These are phyloP conservation scores for Protonibea diacanthus DNA, from an alignment of 2,797 vertebrate genomes.

Conservation along the genomic window DNA sequence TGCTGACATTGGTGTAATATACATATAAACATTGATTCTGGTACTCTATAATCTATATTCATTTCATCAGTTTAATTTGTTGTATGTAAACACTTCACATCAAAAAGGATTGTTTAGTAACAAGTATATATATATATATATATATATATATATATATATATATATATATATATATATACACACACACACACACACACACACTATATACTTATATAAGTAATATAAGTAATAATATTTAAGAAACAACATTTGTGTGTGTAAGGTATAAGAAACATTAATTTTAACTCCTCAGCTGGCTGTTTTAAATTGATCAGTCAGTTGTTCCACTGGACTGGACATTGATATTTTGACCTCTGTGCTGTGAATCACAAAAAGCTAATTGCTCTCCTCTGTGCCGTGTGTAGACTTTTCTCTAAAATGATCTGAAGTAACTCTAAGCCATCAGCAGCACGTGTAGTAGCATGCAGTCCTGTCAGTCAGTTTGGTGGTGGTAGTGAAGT, in stretches of 20 bases:
- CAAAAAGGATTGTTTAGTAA: no score
- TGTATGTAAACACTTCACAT: not conserved
- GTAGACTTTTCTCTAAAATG: not conserved
- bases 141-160: no score
- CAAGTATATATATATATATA: no score
- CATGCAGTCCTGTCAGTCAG: not conserved
- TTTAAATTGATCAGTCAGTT: not conserved
- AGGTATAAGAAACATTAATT: not conserved
- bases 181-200: no score
- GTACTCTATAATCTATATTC: no score
- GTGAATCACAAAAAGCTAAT: slow-evolving; percentile 8
- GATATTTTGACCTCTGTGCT: slow-evolving; percentile 12
- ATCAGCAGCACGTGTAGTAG: not conserved
- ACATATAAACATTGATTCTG: not conserved
- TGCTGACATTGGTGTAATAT: not conserved
- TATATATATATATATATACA: no score
- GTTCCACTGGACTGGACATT: not conserved
- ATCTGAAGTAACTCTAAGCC: not conserved
- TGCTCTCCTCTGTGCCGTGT: not conserved
- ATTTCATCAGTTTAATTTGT: not conserved
- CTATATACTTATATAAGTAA: no score
- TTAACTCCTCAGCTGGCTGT: not conserved
- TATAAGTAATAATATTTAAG: no score
- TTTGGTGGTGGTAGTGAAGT: not conserved
- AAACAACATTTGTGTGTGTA: no score